Conservation (phyloP, 2,888 invertebrate genomes). For the Nipponacmea schrenckii region DNA sequence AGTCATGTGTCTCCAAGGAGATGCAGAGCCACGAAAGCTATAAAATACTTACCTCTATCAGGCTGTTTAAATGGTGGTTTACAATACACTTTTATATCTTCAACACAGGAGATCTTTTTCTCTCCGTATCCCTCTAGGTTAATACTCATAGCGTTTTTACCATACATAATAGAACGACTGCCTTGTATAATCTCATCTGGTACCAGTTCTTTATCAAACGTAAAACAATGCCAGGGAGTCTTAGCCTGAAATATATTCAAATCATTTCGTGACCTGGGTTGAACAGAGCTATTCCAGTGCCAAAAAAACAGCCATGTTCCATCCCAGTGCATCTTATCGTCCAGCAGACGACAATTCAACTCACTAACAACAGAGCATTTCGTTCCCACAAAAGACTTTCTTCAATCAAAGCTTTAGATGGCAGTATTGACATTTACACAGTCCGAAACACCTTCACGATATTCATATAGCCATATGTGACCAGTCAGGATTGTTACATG, state of each 20-base stretch:
- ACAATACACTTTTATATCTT: slow-evolving; percentile 47
- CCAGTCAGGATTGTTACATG: too few relatives aligned
- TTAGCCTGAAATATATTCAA: slow-evolving; percentile 20
- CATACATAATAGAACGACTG: slow-evolving; percentile 39
- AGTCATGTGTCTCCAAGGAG: too few relatives aligned
- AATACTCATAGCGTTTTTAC: slow-evolving; percentile 47
- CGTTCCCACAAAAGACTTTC: too few relatives aligned
- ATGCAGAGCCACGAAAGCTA: slow-evolving; percentile 7
- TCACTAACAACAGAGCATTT: too few relatives aligned
- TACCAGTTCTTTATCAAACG: slow-evolving; percentile 46
- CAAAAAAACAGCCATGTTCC: too few relatives aligned
- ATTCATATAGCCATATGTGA: too few relatives aligned
- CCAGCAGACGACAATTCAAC: too few relatives aligned
- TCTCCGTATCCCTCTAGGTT: slow-evolving; percentile 40
- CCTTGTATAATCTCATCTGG: slow-evolving; percentile 42
- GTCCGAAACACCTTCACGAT: too few relatives aligned
- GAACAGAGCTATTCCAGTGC: too few relatives aligned
- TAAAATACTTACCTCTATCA: slow-evolving; percentile 38
- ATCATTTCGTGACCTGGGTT: neutral
- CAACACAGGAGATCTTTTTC: slow-evolving; percentile 5
- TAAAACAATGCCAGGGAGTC: slow-evolving; percentile 53
- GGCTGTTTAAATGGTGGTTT: slow-evolving; percentile 45
- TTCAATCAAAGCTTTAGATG: too few relatives aligned
- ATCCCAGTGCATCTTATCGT: too few relatives aligned
- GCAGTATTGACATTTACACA: too few relatives aligned